Evolutionary conservation across 2,113 vertebrate species (phyloP), one percentile per base, ranked within the genome.

Genomic region (Ondatra zibethicus): DNA sequence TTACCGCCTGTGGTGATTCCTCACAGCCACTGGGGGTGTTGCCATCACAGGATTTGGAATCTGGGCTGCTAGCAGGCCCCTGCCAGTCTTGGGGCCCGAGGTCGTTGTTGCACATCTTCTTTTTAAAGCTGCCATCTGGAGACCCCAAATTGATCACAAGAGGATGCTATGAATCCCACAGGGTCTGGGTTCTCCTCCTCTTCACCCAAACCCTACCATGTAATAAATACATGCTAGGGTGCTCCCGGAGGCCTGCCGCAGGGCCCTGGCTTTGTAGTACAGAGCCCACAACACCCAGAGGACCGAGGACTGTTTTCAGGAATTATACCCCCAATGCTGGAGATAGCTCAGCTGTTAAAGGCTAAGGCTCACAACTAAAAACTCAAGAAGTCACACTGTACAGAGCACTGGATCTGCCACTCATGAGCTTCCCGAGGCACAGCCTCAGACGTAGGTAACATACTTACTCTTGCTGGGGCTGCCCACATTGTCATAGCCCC

Each of bases 401-500:
- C 21, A 4, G 87, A 39, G 21, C 2, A 6, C 7, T 29, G 58
- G 50, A 58, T 16, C 50, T 2, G 31, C n/a, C 0, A 0, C 19
- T 0, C 11, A 14, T 0, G 0, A 78, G 42, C 17, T 1, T 27
- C 27, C 14, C 0, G 0, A 42, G 39, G 13, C 27, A n/a, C 11
- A 45, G 65, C 36, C 58, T 81, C 63, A 16, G 42, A 36, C 5
- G 11, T 21, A 5, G 27, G 55, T 2, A 45, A 42, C 50, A 2
- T 33, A 81, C 94, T 96, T 88, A 99, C 99, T 98, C 98, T 98
- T 99, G 91, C 87, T 97, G 55, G 98, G 98, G 92, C 98, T 94
- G 29, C 97, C 93, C 45, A 91, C 97, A 17, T 98, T 98, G 98
- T 99, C 99, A 4, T 99, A 99, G 93, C 99, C 99, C 50, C 99